These are phyloP conservation scores for Anguilla obscura DNA, from an alignment of 2,797 vertebrate species.

Conservation along the genomic window DNA sequence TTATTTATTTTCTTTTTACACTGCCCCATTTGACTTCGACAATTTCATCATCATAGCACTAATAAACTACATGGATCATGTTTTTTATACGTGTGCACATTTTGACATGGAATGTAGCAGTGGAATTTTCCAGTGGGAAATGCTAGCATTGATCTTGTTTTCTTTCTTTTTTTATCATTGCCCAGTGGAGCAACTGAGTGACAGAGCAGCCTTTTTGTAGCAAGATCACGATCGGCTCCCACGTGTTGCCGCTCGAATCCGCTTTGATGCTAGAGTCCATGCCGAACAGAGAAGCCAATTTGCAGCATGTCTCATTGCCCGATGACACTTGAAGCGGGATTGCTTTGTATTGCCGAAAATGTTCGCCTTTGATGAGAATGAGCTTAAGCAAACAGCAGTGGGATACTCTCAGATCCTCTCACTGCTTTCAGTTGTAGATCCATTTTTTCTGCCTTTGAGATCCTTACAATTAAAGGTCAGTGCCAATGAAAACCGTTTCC, in stretches of 20 bases:
- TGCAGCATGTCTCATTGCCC: neutral
- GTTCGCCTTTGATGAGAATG: neutral
- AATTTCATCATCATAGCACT: neutral
- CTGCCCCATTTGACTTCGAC: neutral
- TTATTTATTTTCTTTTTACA: neutral
- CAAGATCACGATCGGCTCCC: neutral
- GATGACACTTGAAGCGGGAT: neutral
- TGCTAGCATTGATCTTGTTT: neutral
- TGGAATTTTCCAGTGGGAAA: neutral
- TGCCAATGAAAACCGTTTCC: neutral
- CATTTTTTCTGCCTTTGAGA: conserved; percentile 5
- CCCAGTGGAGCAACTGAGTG: neutral
- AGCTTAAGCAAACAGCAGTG: neutral
- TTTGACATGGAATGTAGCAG: neutral
- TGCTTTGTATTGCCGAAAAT: neutral
- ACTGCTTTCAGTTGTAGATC: neutral
- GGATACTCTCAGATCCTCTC: neutral
- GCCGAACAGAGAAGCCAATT: neutral
- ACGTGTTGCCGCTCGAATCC: neutral
- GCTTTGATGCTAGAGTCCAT: neutral
- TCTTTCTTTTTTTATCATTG: neutral
- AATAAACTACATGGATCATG: neutral
- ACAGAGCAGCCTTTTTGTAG: neutral
- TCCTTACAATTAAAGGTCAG: neutral
- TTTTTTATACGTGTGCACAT: neutral